Evolutionary conservation across 53 echinoderm and acorn worm species (phyloP), one percentile per base, ranked within the genome.

Genomic region (Henricia sp.): DNA sequence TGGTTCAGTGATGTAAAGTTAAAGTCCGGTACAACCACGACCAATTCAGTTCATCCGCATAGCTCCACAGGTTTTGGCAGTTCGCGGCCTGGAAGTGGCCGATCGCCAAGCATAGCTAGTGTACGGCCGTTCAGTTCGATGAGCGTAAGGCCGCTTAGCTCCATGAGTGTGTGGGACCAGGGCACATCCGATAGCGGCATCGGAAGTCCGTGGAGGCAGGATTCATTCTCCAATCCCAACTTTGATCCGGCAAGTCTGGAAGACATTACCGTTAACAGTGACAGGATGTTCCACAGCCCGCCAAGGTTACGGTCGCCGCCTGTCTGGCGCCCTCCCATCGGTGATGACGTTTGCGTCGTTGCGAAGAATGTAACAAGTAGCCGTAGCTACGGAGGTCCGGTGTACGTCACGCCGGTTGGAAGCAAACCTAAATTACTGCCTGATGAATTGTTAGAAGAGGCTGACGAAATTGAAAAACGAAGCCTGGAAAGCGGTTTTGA

Each of bases 1-100:
- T 99, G 99, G 99, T 99, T 92, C 63, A 86, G 88, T n/a, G 75
- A 87, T 30, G 99, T 94, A 32, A 94, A 99, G 71, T 62, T 99
- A 40, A 70, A 90, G 11, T 33, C 86, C 0, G 50, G 66, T 13
- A 88, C 94, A 0, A 52, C 72, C 19, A 83, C 88, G 0, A 99
- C 91, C 8, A 86, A 68, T 50, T 86, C 94, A 26, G 25, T 71
- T 25, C 67, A 50, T 16, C 82, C 66, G 1, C 84, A 94, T 20
- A 67, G 50, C 21, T 39, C 67, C 9, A 76, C 66, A 20, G 65
- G 64, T 42, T 62, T 62, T 9, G 50, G 58, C 19, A 41, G 72
- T 20, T 89, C 83, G 21, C 89, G 89, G 26, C 86, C 86, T 2
- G 65, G 36, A 6, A 85, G 83, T 44, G 86, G 89, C 1, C 55